Base-by-base conservation (phyloP, 1,140 invertebrate species). In the Heliconius congener region DNA sequence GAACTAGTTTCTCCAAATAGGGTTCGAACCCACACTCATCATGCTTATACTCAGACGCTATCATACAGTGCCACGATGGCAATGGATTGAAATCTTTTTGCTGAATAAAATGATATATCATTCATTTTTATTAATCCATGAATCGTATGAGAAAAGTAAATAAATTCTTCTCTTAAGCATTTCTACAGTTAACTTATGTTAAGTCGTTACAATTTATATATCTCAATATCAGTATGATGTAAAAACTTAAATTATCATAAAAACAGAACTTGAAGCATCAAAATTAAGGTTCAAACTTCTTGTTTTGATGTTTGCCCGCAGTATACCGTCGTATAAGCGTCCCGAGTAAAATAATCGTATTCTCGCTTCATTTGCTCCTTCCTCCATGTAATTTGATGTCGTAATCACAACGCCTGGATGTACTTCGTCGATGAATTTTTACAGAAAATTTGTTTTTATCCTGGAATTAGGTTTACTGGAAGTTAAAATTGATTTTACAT, bases 361-460 rank as follows among this genome's bases (percentile, higher is more conserved):
- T 72, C 71, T 72, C 71, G 71, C 71, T 72, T 72, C 71, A 72
- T 72, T 72, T 72, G 71, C 18, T 72, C 71, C 71, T 72, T 72
- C 71, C 71, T 72, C 34, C 71, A 42, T 42, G 71, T 72, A 72
- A 72, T 72, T 42, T 72, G 37, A 34, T 72, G 18, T 39, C 71
- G 37, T 39, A 72, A 72, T 72, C 71, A 72, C 71, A 11, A 72
- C 34, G 71, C 71, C 27, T 66, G 13, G 60, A 66, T 66, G 60
- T 66, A 66, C 60, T 66, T 30, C 60, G 23, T 66, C 60, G 60
- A 9, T 13, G 27, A 66, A 66, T 66, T 66, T 66, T 66, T 66
- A 30, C 30, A 66, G 27, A 66, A 30, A 66, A 66, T 16, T 30
- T 66, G 2, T n/a, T 13, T n/a, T 27, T 3, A 27, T 3, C n/a